Conservation (phyloP, 2,888 invertebrate species). For the Capitulum mitella region DNA sequence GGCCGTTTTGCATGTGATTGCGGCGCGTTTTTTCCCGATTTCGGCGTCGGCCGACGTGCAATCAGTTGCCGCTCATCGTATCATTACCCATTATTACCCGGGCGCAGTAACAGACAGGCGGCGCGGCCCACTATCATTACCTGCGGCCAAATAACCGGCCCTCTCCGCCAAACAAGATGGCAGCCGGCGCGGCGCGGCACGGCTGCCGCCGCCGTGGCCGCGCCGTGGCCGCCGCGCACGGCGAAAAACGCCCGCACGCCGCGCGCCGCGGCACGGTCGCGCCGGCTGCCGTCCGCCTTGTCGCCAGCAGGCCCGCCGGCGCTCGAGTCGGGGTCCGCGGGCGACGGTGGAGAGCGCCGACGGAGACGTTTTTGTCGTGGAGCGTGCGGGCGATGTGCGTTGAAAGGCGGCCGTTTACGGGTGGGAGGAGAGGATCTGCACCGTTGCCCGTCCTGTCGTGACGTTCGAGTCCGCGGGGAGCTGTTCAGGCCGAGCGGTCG, state of each 20-base stretch:
- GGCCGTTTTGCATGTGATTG: constrained; percentile 21
- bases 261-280: neutral
- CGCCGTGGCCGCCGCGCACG: neutral
- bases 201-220: neutral
- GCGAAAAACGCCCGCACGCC: neutral
- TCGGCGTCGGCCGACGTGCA: constrained; percentile 15
- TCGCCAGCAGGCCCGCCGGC: neutral
- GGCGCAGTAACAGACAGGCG: constrained; percentile 1
- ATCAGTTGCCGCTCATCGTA: constrained; percentile 25
- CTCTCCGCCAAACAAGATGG: constrained; percentile 9
- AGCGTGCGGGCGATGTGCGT: too few species aligned
- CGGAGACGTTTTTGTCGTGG: too few species aligned
- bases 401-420: too few species aligned
- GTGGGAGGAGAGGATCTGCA: too few species aligned
- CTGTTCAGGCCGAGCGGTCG: too few species aligned
- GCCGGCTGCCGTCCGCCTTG: neutral
- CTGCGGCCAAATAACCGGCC: constrained; percentile 3
- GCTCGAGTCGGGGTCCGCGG: neutral
- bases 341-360: too few species aligned
- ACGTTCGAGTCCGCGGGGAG: too few species aligned
- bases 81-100: constrained; percentile 22
- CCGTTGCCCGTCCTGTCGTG: too few species aligned
- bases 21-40: constrained; percentile 14
- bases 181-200: neutral
- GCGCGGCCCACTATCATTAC: neutral